phyloP scores from a whole-genome alignment of 2,797 vertebrate genomes.

The Tokudaia muenninki region DNA sequence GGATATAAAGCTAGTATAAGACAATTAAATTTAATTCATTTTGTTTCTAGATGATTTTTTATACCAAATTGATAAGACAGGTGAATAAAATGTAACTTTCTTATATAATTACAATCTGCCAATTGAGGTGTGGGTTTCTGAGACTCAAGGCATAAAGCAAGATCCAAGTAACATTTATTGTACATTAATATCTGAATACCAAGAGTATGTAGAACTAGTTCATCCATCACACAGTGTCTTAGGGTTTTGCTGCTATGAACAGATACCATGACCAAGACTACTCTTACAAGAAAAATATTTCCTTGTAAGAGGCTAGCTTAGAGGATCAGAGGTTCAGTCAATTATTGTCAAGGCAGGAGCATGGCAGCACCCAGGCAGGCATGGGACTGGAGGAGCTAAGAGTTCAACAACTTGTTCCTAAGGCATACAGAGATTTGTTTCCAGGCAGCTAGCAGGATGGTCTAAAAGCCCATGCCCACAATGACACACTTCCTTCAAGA shows the following conservation, averaged over 20 bases:
- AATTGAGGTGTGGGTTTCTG: background rate
- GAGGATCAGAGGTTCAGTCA: background rate
- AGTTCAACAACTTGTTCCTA: background rate
- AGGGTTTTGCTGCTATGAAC: background rate
- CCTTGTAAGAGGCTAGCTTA: background rate
- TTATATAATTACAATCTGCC: background rate
- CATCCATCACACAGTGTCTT: background rate
- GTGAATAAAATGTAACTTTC: background rate
- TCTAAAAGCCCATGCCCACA: background rate
- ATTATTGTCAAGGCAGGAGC: background rate
- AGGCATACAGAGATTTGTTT: background rate
- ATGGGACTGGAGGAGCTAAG: background rate
- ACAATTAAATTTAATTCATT: background rate
- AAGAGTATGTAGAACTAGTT: background rate
- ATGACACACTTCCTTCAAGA: background rate
- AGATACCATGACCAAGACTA: background rate
- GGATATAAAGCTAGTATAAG: background rate
- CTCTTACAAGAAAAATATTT: background rate
- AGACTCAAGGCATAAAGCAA: background rate
- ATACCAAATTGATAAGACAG: background rate
- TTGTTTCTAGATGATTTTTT: background rate
- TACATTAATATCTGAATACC: background rate
- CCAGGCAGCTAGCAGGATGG: background rate
- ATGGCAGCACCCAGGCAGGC: background rate
- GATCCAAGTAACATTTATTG: background rate